These are phyloP conservation scores for Ursus arctos DNA, from an alignment of 2,113 vertebrate species.

Conservation along the genomic window DNA sequence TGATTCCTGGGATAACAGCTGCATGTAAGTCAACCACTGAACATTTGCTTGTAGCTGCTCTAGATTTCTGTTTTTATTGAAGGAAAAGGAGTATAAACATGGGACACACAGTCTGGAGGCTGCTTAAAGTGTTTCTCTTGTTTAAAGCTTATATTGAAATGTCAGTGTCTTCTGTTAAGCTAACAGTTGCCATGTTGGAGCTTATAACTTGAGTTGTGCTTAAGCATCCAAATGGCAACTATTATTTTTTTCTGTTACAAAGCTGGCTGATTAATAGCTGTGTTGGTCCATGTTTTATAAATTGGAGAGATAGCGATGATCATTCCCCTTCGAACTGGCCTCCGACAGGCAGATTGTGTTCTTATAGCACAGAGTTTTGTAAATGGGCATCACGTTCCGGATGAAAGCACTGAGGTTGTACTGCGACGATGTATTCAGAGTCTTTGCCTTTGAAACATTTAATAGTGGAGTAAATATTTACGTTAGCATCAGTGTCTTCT, in stretches of 20 bases:
- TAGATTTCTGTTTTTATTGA: slow-evolving; percentile 86
- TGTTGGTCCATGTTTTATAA: background rate
- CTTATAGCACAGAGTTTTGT: slow-evolving; percentile 57
- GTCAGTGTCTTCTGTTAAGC: slow-evolving; percentile 66
- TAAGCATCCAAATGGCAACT: background rate
- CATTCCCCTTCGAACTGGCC: slow-evolving; percentile 17
- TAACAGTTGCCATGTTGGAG: background rate
- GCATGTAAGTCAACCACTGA: slow-evolving; percentile 85
- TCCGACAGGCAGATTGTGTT: slow-evolving; percentile 9
- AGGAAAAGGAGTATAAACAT: slow-evolving; percentile 85
- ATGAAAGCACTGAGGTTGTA: slow-evolving; percentile 60
- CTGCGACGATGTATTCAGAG: slow-evolving; percentile 81
- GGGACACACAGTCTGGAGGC: slow-evolving; percentile 78
- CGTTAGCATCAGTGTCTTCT: slow-evolving; percentile 81
- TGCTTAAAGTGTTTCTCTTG: slow-evolving; percentile 81
- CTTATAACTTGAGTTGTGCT: background rate
- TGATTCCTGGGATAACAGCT: slow-evolving; percentile 86
- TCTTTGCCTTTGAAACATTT: slow-evolving; percentile 74
- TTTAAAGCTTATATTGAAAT: slow-evolving; percentile 81
- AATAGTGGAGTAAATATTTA: slow-evolving; percentile 85
- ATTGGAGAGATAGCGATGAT: background rate
- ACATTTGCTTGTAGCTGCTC: slow-evolving; percentile 86
- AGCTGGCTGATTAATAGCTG: background rate
- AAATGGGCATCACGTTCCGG: slow-evolving; percentile 67
- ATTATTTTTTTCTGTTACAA: background rate